Conservation (phyloP, 2,113 vertebrate species). For the Scytalopus superciliaris region DNA sequence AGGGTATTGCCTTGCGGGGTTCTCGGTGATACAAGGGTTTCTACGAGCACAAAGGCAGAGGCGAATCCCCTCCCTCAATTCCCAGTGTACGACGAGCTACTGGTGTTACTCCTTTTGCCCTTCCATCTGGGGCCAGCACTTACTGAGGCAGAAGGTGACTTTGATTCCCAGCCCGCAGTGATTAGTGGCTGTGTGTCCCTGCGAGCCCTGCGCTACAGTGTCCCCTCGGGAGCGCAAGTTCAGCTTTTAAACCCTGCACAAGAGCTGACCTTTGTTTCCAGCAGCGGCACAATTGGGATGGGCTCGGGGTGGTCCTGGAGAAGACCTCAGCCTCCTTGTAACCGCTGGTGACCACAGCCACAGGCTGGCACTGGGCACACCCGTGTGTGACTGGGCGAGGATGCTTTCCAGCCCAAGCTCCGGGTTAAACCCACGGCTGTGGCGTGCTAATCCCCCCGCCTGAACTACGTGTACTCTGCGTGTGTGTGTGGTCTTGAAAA, state of each 20-base stretch:
- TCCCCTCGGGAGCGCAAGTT: not conserved
- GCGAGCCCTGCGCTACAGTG: not conserved
- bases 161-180: not conserved
- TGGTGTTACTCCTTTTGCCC: not conserved
- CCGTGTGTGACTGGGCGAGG: not conserved
- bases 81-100: accelerated
- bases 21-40: not conserved
- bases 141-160: not conserved
- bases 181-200: not conserved
- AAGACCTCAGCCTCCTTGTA: not conserved
- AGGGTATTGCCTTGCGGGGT: not conserved
- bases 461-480: not conserved
- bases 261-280: not conserved
- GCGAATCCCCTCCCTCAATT: not conserved
- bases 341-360: not conserved
- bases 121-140: not conserved
- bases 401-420: not conserved
- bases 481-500: constrained; percentile 44
- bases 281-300: not conserved
- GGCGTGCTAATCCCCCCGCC: not conserved
- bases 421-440: not conserved
- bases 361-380: not conserved
- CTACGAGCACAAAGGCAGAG: not conserved
- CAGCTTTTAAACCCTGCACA: not conserved
- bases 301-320: not conserved